Evolutionary conservation across 2,797 vertebrate genomes (phyloP).

Genomic region (Pithecia hirsuta): DNA sequence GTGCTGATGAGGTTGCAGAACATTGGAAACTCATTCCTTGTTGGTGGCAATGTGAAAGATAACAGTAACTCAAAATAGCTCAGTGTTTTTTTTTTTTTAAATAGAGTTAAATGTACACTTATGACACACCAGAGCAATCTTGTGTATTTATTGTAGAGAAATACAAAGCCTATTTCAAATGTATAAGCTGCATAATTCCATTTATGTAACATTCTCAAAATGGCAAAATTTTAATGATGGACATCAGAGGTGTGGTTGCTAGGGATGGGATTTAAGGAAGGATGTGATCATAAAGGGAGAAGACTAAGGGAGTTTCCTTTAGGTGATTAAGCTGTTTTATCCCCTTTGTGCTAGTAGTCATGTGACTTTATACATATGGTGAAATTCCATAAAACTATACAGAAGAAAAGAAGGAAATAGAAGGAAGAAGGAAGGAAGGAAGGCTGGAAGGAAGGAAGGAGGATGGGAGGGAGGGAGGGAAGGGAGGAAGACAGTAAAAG

Average conservation of each 20-base stretch:
- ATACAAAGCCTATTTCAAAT: background rate
- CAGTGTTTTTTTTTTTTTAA: background rate
- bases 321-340: too few relatives aligned
- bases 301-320: background rate
- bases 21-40: background rate
- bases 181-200: background rate
- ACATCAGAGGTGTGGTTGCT: background rate
- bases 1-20: too few relatives aligned
- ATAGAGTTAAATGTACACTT: background rate
- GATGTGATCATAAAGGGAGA: rapidly evolving
- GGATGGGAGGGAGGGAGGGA: too few relatives aligned
- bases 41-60: background rate
- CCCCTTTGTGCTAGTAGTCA: background rate
- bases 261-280: background rate
- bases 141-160: background rate
- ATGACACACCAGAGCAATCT: background rate
- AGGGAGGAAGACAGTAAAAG: too few relatives aligned
- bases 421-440: background rate
- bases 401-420: background rate
- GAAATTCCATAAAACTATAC: background rate
- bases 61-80: background rate
- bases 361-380: background rate
- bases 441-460: background rate
- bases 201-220: background rate
- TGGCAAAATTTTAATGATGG: background rate